Evolutionary conservation across 2,797 vertebrate genomes (phyloP).

Genomic region (Dendrocincla tyrannina): DNA sequence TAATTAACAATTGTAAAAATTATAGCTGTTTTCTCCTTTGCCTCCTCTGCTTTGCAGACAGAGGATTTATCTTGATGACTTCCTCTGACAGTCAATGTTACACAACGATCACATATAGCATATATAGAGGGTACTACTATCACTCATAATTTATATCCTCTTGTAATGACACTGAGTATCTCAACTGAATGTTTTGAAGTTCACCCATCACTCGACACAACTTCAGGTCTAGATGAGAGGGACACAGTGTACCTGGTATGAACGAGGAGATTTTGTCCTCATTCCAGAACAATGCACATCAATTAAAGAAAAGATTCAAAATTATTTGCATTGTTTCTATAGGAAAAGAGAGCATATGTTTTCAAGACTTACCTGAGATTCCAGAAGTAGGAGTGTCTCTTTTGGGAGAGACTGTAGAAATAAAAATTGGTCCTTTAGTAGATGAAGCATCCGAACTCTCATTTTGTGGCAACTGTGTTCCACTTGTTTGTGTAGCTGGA

Average conservation of each 20-base stretch:
- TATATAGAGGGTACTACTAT: not conserved
- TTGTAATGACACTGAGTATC: not conserved
- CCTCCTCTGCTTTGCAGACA: not conserved
- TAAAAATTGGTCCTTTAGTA: not conserved
- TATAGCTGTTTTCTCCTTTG: constrained; percentile 8
- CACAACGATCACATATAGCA: not conserved
- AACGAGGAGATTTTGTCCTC: not conserved
- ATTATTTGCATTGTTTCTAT: not conserved
- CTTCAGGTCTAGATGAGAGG: not conserved
- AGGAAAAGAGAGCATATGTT: not conserved
- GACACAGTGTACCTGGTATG: not conserved
- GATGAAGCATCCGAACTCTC: not conserved
- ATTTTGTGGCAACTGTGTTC: not conserved
- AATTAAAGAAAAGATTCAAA: not conserved
- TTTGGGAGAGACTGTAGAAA: not conserved
- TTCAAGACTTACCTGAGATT: constrained; percentile 36
- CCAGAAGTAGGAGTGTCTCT: not conserved
- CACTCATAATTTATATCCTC: not conserved
- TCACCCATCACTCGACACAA: not conserved
- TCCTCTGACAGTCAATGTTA: not conserved
- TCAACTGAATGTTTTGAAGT: not conserved
- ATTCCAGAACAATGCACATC: not conserved
- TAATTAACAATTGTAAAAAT: constrained; percentile 10
- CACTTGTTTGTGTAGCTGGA: not conserved
- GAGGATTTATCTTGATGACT: not conserved